phyloP scores from a whole-genome alignment of 2,113 vertebrate genomes.

The Chaenogobius annularis region DNA sequence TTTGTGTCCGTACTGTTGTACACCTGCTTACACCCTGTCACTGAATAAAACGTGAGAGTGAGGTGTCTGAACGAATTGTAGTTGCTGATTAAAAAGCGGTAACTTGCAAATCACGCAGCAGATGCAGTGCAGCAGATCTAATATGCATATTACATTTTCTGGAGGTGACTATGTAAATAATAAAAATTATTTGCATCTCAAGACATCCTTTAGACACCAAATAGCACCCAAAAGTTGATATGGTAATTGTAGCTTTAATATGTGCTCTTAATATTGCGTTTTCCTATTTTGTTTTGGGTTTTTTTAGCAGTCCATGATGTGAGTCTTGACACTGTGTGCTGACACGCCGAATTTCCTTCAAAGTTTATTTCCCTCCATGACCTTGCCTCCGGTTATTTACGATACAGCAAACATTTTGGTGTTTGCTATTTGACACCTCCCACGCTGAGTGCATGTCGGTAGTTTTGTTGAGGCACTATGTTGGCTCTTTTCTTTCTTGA shows the following conservation, averaged over 20 bases:
- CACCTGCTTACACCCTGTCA: constrained; percentile 16
- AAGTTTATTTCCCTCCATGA: constrained; percentile 1
- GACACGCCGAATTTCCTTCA: not conserved
- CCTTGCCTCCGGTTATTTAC: constrained; percentile 6
- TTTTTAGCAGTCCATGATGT: not conserved
- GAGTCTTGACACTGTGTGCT: constrained; percentile 6
- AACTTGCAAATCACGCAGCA: constrained; percentile 17
- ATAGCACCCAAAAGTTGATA: not conserved
- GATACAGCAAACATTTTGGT: not conserved
- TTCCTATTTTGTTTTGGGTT: not conserved
- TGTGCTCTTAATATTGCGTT: not conserved
- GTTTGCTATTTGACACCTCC: constrained; percentile 7
- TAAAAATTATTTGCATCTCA: not conserved
- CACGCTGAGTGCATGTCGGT: constrained; percentile 1
- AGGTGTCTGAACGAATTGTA: constrained; percentile 9
- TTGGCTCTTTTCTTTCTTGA: constrained; percentile 12
- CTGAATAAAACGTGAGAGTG: constrained; percentile 42
- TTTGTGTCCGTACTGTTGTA: constrained; percentile 19
- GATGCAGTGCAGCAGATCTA: constrained; percentile 1
- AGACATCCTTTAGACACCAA: not conserved
- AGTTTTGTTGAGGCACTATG: not conserved
- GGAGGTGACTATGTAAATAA: constrained; percentile 6
- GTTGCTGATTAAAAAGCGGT: constrained; percentile 13
- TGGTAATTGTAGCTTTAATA: not conserved
- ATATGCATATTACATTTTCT: constrained; percentile 19